These are phyloP conservation scores for Parauchenoglanis punctatus DNA, from an alignment of 2,797 vertebrate species.

Conservation along the genomic window DNA sequence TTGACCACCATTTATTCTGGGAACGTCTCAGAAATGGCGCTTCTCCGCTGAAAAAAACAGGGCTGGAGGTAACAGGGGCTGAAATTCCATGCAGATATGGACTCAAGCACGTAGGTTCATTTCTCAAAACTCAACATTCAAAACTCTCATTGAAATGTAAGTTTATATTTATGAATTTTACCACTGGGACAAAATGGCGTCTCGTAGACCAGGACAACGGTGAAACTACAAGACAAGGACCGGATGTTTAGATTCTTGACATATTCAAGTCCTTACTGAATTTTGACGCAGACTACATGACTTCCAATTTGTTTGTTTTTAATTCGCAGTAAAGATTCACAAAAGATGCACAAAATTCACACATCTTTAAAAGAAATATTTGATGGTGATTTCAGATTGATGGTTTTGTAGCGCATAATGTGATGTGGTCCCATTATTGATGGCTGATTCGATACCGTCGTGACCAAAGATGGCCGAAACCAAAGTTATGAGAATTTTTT, in stretches of 20 bases:
- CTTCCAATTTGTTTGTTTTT: background rate
- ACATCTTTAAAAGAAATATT: background rate
- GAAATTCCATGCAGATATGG: conserved; percentile 70
- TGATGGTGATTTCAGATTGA: background rate
- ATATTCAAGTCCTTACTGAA: background rate
- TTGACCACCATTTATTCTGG: conserved; percentile 82
- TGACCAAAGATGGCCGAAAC: background rate
- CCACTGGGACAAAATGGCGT: background rate
- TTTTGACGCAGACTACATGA: background rate
- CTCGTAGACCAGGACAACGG: background rate
- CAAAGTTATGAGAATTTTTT: background rate
- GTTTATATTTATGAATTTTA: background rate
- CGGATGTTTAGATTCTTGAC: background rate
- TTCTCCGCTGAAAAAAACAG: conserved; percentile 53
- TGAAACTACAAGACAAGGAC: background rate
- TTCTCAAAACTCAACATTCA: background rate
- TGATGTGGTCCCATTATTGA: background rate
- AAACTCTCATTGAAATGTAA: background rate
- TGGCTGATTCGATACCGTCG: background rate
- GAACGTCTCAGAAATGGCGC: conserved; percentile 73
- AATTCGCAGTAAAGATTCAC: background rate
- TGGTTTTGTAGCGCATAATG: background rate
- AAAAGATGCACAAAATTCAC: background rate
- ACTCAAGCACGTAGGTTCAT: conserved; percentile 56
- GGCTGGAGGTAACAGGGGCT: conserved; percentile 50